phyloP scores from a whole-genome alignment of 1,140 invertebrate genomes.

The Eumeta japonica region DNA sequence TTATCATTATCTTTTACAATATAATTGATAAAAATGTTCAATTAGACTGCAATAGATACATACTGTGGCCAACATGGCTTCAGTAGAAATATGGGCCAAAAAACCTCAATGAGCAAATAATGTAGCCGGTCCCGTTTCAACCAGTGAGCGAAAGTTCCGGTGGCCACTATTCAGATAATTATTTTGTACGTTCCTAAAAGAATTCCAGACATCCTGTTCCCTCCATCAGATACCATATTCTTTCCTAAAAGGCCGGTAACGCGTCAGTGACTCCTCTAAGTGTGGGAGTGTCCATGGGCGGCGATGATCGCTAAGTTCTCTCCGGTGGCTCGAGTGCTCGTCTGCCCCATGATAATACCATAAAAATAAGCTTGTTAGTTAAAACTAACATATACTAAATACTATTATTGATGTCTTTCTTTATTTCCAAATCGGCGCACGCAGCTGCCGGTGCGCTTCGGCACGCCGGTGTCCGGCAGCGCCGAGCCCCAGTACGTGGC shows the following conservation, averaged over 20 bases:
- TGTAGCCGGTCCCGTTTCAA: too few relatives aligned
- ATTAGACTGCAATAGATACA: background rate
- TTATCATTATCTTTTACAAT: background rate
- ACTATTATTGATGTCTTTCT: too few relatives aligned
- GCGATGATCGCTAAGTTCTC: too few relatives aligned
- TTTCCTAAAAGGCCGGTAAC: background rate
- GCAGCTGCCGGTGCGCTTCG: constrained; percentile 65
- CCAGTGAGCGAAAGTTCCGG: too few relatives aligned
- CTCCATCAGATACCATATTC: too few relatives aligned
- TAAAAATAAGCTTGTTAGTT: background rate
- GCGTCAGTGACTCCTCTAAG: background rate
- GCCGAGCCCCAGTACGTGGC: constrained; percentile 64
- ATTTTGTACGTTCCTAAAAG: too few relatives aligned
- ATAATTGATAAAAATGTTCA: background rate
- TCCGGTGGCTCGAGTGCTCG: too few relatives aligned
- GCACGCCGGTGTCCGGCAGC: constrained; percentile 70
- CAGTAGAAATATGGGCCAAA: background rate
- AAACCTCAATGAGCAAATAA: too few relatives aligned
- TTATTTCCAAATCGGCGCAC: too few relatives aligned
- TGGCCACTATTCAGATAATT: too few relatives aligned
- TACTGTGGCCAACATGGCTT: too few relatives aligned
- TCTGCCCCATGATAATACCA: background rate
- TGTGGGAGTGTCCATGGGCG: background rate
- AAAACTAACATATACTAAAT: background rate
- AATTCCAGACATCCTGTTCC: too few relatives aligned